These are phyloP conservation scores for Mayetiola destructor DNA, from an alignment of 2,888 invertebrate genomes.

Conservation along the genomic window DNA sequence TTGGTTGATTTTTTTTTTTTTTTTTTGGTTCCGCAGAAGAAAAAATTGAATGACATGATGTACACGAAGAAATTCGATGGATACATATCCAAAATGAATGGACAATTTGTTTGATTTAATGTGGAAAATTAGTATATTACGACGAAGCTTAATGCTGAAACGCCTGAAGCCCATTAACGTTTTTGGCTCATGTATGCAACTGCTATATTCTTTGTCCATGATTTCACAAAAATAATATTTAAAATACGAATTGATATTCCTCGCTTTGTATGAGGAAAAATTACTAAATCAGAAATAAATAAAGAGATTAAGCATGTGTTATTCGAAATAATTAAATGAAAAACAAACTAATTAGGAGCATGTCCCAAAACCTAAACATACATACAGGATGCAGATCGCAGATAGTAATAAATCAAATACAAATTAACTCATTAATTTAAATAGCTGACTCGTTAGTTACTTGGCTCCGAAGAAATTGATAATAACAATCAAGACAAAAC, in stretches of 20 bases:
- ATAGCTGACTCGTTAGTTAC: conserved; percentile 7
- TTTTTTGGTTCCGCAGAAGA: neutral
- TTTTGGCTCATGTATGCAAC: no score
- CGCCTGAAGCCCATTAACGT: neutral
- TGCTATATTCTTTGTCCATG: no score
- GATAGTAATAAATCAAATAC: neutral
- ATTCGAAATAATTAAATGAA: conserved; percentile 9
- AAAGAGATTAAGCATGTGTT: neutral
- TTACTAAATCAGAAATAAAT: neutral
- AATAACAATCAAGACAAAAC: neutral
- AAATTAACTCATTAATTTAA: conserved; percentile 11
- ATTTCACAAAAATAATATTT: no score
- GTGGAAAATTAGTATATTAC: neutral
- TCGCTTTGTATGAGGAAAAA: no score
- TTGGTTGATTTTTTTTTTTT: neutral
- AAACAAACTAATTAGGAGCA: neutral
- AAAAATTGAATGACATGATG: neutral
- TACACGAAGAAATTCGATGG: neutral
- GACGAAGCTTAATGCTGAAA: neutral
- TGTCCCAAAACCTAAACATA: no score
- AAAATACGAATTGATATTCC: no score
- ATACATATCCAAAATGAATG: no score
- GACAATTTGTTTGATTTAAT: neutral
- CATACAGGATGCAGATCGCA: neutral
- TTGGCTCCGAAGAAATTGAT: conserved; percentile 7